Evolutionary conservation across 35 echinoderm and acorn worm genomes (phyloP).

Genomic region (Anneissia japonica): DNA sequence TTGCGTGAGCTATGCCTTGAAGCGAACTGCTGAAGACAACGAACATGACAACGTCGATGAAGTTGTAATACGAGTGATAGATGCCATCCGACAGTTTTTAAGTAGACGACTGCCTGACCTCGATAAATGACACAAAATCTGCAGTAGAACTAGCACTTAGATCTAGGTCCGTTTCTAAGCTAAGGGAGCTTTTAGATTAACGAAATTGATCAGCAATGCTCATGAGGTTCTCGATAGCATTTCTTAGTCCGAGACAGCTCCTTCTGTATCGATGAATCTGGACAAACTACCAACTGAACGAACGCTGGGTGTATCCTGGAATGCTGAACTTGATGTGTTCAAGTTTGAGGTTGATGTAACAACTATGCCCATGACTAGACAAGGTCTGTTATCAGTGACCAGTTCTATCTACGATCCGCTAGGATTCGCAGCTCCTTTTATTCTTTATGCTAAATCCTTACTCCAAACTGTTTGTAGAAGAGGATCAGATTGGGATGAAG

Average conservation of each 20-base stretch:
- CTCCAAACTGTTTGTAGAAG: not conserved
- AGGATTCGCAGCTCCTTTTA: not conserved
- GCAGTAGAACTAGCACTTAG: not conserved
- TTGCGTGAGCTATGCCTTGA: constrained; percentile 4
- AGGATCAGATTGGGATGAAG: constrained; percentile 2
- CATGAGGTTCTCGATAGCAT: not conserved
- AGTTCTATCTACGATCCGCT: not conserved
- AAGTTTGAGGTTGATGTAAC: not conserved
- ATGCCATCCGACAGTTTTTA: too few relatives aligned
- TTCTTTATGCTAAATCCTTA: not conserved
- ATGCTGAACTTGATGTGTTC: constrained; percentile 4
- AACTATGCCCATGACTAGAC: not conserved
- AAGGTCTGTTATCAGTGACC: not conserved
- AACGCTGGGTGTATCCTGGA: too few relatives aligned
- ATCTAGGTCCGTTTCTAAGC: not conserved
- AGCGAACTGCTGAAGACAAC: not conserved
- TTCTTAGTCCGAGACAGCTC: not conserved
- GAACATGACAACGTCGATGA: not conserved
- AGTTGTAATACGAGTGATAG: too few relatives aligned
- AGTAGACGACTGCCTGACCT: constrained; percentile 27
- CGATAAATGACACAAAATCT: not conserved
- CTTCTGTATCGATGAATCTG: not conserved
- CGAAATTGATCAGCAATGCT: constrained; percentile 17
- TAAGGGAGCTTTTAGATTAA: constrained; percentile 2
- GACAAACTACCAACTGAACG: constrained; percentile 23